Base-by-base conservation (phyloP, 1,140 invertebrate species). In the Fopius arisanus region DNA sequence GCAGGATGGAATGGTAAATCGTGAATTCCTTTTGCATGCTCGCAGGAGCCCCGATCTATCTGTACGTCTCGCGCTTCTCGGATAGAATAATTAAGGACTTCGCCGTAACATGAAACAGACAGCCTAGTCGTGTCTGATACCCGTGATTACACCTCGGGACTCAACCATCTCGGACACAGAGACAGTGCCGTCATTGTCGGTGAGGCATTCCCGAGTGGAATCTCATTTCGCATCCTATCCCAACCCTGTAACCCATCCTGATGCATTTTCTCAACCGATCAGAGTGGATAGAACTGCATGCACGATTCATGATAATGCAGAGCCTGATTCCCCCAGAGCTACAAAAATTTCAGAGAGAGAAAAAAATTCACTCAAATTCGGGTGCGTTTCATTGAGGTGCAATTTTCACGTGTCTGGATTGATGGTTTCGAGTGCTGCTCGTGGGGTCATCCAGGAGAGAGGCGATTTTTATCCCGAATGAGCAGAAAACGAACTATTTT, bases 51-150 rank as follows among this genome's bases (percentile, higher is more conserved):
- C 33, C 19, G 65, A 68, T 68, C 67, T 21, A 68, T 68, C 67
- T 68, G 40, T 68, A 68, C 5, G 41, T 43, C n/a, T 68, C 67
- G 26, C 33, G 67, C 14, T 70, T 59, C 54, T 26, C 19, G 51
- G 31, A 70, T 62, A 65, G 54, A 72, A 72, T 72, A 72, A 72
- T 72, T 72, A 72, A 72, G 70, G 70, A 66, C 23, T 72, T 66
- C 59, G n/a, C 70, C 19, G 59, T 66, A 72, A 66, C 62, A 72
- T 66, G 23, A 72, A 54, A 16, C 40, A 72, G 70, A 70, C 70
- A 65, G 68, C 5, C 23, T 31, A 37, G 26, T 48, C 43, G 31
- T 54, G 40, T 72, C 62, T 72, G 51, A 72, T 72, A 72, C 28
- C 23, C 37, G 70, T 66, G 63, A 72, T 72, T 72, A 72, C 63